Conservation (phyloP, 2,113 vertebrate species). For the Corythoichthys intestinalis region DNA sequence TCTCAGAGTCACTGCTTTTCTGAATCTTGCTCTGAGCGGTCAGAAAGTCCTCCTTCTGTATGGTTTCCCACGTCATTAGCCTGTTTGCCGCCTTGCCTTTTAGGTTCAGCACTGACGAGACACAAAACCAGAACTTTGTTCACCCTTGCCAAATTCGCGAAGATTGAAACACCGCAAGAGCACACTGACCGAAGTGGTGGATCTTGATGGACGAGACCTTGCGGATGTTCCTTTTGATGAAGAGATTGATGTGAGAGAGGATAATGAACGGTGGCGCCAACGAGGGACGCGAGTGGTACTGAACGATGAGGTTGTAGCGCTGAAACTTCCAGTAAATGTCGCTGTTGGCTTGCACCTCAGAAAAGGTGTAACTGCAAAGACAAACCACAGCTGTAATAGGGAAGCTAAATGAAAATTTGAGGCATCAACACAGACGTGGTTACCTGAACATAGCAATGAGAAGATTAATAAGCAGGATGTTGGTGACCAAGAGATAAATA, state of each 20-base stretch:
- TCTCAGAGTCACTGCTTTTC: conserved; percentile 78
- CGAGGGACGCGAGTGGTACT: conserved; percentile 81
- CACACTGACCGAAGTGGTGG: conserved; percentile 68
- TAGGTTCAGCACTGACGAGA: conserved; percentile 53
- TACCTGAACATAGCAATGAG: conserved; percentile 94
- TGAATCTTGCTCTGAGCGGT: conserved; percentile 70
- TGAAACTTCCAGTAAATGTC: conserved; percentile 91
- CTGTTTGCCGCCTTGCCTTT: conserved; percentile 61
- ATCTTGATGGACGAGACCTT: conserved; percentile 61
- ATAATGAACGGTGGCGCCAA: conserved; percentile 86
- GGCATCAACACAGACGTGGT: background rate
- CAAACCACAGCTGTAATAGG: background rate
- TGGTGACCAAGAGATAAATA: conserved; percentile 84
- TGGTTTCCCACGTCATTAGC: conserved; percentile 82
- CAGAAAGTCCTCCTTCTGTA: conserved; percentile 85
- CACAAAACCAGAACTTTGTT: background rate
- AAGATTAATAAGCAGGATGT: conserved; percentile 86
- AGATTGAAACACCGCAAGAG: background rate
- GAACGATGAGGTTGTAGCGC: conserved; percentile 84
- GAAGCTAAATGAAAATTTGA: background rate
- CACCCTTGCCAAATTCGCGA: background rate
- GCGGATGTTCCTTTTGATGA: conserved; percentile 71
- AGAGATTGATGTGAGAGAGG: conserved; percentile 80
- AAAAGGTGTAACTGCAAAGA: conserved; percentile 80
- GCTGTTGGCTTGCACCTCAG: conserved; percentile 83